phyloP scores from a whole-genome alignment of 2,888 invertebrate species.

The Lasius platythorax region DNA sequence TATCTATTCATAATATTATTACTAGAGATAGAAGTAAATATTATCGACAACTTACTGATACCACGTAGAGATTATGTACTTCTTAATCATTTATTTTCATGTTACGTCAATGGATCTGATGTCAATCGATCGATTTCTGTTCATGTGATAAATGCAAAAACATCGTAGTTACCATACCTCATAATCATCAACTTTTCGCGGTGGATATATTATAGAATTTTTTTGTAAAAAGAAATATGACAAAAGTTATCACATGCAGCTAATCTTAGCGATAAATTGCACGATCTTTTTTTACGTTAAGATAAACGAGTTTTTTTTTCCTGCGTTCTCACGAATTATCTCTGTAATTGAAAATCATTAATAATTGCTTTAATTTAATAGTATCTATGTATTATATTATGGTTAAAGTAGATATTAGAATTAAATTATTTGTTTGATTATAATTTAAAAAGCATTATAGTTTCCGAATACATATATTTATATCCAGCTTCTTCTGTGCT shows the following conservation, averaged over 20 bases:
- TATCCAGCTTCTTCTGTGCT: background rate
- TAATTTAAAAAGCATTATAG: background rate
- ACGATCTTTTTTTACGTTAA: background rate
- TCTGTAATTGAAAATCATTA: background rate
- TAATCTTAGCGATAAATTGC: background rate
- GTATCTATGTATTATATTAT: background rate
- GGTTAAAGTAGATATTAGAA: background rate
- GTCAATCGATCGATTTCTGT: background rate
- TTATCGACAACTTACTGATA: background rate
- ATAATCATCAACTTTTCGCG: background rate
- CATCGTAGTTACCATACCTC: background rate
- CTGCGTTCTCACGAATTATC: background rate
- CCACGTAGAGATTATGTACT: background rate
- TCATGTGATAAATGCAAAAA: constrained; percentile 14
- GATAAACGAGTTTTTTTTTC: background rate
- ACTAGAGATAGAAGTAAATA: background rate
- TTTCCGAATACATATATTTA: background rate
- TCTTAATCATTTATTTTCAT: background rate
- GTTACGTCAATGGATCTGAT: background rate
- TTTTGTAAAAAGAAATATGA: background rate
- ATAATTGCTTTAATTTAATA: background rate
- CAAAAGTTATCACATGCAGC: background rate
- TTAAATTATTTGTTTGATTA: background rate
- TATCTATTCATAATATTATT: constrained; percentile 2
- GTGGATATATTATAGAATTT: background rate